Evolutionary conservation across 1,140 invertebrate genomes (phyloP).

Genomic region (Ceratosolen solmsi): DNA sequence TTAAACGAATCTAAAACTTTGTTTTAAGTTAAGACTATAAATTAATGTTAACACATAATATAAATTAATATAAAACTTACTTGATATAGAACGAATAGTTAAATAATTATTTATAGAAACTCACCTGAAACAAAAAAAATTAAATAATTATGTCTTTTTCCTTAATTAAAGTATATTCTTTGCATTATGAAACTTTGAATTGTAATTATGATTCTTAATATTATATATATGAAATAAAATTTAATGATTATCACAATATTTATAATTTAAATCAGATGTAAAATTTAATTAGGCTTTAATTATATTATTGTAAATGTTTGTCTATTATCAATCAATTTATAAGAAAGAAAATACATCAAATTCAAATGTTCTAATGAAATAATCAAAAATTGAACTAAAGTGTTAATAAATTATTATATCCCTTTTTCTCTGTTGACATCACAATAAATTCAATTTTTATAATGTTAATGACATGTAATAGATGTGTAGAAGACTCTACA

Average conservation of each 20-base stretch:
- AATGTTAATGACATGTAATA: neutral
- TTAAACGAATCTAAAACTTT: too few species aligned
- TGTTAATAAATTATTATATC: neutral
- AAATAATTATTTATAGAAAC: conserved; percentile 11
- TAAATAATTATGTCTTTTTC: neutral
- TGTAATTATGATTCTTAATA: too few species aligned
- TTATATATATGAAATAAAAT: too few species aligned
- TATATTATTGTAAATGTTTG: neutral
- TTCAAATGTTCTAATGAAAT: conserved; percentile 11
- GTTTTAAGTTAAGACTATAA: too few species aligned
- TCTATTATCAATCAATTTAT: too few species aligned
- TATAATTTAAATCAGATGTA: neutral
- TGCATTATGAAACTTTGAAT: neutral
- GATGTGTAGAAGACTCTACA: neutral
- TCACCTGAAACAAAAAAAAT: conserved; percentile 38
- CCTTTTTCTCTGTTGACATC: neutral
- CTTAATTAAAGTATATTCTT: neutral
- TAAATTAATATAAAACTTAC: conserved; percentile 29
- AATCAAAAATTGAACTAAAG: neutral
- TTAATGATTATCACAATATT: neutral
- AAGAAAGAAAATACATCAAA: neutral
- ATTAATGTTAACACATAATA: neutral
- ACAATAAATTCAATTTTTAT: neutral
- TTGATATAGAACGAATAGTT: neutral
- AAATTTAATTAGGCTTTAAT: neutral